Conservation (phyloP, 2,113 vertebrate species). For the Peromyscus polionotus region DNA sequence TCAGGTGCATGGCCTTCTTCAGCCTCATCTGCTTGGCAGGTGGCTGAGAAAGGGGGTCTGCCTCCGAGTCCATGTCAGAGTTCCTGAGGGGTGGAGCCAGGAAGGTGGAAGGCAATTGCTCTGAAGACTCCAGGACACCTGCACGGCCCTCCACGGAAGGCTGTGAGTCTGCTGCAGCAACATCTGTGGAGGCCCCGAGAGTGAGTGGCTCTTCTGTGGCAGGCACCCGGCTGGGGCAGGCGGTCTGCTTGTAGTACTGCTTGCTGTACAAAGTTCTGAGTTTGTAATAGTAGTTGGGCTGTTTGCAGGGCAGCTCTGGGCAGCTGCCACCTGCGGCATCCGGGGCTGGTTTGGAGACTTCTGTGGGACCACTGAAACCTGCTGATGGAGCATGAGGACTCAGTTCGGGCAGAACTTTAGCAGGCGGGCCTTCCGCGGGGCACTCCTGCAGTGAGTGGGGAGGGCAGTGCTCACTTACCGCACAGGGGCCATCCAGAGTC, state of each 20-base stretch:
- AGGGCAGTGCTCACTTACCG: constrained; percentile 82
- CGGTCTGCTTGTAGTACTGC: constrained; percentile 92
- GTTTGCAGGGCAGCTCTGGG: constrained; percentile 88
- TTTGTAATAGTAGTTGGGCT: constrained; percentile 92
- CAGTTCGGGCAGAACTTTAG: constrained; percentile 82
- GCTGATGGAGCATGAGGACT: constrained; percentile 80
- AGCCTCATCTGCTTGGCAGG: constrained; percentile 89
- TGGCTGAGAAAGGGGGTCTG: constrained; percentile 77
- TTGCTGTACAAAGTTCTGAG: constrained; percentile 96
- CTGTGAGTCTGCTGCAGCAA: constrained; percentile 68
- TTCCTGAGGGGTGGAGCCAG: constrained; percentile 87
- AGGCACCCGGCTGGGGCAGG: constrained; percentile 79
- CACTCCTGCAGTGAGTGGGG: constrained; percentile 87
- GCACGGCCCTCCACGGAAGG: constrained; percentile 82
- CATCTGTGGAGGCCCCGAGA: constrained; percentile 69
- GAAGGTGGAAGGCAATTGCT: constrained; percentile 87
- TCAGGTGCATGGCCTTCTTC: constrained; percentile 95
- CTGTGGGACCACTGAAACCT: constrained; percentile 66
- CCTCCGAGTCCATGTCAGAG: constrained; percentile 81
- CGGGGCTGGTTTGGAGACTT: constrained; percentile 83
- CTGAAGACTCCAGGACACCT: constrained; percentile 82
- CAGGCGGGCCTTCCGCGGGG: constrained; percentile 80
- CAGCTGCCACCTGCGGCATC: constrained; percentile 81
- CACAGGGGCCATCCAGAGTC: constrained; percentile 86
- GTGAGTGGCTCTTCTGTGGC: constrained; percentile 85